Percentiles rank a stretch among this genome's conserved stretches.
phyloP scores from a whole-genome alignment of 2,888 invertebrate genomes.

The Meghimatium bilineatum region DNA sequence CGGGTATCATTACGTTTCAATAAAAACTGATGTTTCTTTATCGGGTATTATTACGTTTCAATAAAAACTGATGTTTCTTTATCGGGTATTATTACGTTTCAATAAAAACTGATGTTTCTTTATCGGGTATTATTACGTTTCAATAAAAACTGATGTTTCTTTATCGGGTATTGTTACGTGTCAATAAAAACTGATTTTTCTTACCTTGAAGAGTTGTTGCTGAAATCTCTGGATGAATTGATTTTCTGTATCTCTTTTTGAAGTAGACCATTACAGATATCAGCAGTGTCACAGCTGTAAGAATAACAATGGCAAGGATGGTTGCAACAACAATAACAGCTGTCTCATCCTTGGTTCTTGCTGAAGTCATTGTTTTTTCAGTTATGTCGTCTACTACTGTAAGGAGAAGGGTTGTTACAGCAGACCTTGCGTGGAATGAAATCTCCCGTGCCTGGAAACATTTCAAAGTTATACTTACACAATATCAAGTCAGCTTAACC shows the following conservation, averaged over 20 bases:
- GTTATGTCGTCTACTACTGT: not conserved
- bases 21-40: too few species aligned
- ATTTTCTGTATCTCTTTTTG: conserved; percentile 29
- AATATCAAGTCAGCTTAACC: too few species aligned
- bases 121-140: too few species aligned
- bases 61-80: too few species aligned
- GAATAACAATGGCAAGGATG: not conserved
- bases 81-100: too few species aligned
- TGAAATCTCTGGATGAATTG: conserved; percentile 27
- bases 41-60: too few species aligned
- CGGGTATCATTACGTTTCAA: too few species aligned
- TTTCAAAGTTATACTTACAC: too few species aligned
- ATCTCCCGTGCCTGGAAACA: conserved; percentile 23
- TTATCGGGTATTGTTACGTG: too few species aligned
- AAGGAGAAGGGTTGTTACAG: conserved; percentile 3
- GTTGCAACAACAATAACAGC: conserved; percentile 13
- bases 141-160: too few species aligned
- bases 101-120: too few species aligned
- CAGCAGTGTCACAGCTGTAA: not conserved
- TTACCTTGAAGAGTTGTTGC: not conserved
- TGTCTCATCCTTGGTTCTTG: not conserved
- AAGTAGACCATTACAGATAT: conserved; percentile 5
- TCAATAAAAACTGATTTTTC: not conserved
- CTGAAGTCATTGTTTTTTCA: not conserved
- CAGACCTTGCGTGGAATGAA: not conserved